Base-by-base conservation (phyloP, 1,140 invertebrate species). In the Drosophila truncata region DNA sequence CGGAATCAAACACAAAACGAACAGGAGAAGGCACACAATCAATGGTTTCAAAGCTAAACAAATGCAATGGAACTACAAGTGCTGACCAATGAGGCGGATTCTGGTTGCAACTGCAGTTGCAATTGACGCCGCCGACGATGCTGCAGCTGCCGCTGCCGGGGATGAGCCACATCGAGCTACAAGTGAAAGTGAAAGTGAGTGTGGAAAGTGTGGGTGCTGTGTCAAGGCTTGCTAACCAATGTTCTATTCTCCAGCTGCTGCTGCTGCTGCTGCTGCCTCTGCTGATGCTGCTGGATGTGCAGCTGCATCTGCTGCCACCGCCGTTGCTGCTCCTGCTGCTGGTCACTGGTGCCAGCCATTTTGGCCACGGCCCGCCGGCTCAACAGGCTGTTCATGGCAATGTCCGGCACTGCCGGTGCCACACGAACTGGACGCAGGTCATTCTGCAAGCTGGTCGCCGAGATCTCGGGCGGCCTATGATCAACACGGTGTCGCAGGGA, bases 351-450 rank as follows among this genome's bases (percentile, higher is more conserved):
- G 50, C 61, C 71, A 35, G 47, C 47, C 69, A 78, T 67, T 66
- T 74, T 82, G 25, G 54, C 61, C 37, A 64, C 70, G 47, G 75
- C 80, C 9, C 78, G 74, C 14, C 78, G 83, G 13, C 63, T 65
- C 52, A 67, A 35, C 50, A 74, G 49, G 44, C 74, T 75, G 42
- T 78, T 63, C 27, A 73, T 35, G 14, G 83, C 65, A 23, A 54
- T 16, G 35, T 61, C 55, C 29, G 67, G 77, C 57, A 61, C 54
- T 9, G 41, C 54, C 23, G 82, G 69, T 8, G 66, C 44, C 42
- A 72, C 59, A 3, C 87, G 87, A 54, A 91, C 88, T 3, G 90
- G 88, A 11, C 88, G 75, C 54, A 91, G 59, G 59, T 91, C 88
- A 23, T 57, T 91, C 66, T 85, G 88, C 76, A 91, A 52, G 33